Percentiles rank a stretch among this genome's conserved stretches.
Conservation (phyloP, 2,797 vertebrate species). For the Telmatherina bonti region DNA sequence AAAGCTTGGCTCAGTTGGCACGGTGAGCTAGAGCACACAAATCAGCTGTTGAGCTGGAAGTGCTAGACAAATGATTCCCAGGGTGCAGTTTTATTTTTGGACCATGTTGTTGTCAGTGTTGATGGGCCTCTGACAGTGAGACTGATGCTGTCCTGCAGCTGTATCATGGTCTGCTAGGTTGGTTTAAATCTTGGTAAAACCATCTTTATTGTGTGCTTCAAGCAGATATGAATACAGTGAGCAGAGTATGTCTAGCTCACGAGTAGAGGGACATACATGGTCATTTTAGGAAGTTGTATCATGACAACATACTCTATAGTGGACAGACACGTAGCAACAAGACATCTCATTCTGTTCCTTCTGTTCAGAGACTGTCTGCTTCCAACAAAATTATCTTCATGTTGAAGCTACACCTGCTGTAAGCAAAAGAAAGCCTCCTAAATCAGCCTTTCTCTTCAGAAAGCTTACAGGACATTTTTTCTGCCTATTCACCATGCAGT, state of each 20-base stretch:
- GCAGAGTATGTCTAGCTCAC: slow-evolving; percentile 7
- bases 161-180: slow-evolving; percentile 33
- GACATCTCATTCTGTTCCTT: slow-evolving; percentile 16
- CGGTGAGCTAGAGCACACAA: slow-evolving; percentile 50
- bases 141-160: slow-evolving; percentile 67
- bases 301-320: slow-evolving; percentile 15
- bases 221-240: slow-evolving; percentile 16
- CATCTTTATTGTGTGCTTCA: slow-evolving; percentile 28
- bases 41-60: slow-evolving; percentile 67
- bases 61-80: slow-evolving; percentile 71
- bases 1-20: slow-evolving; percentile 37
- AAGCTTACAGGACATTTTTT: slow-evolving; percentile 11
- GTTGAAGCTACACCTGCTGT: slow-evolving; percentile 25
- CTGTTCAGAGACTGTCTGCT: slow-evolving; percentile 17
- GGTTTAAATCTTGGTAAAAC: slow-evolving; percentile 37
- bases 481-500: slow-evolving; percentile 8
- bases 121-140: slow-evolving; percentile 72
- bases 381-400: slow-evolving; percentile 18
- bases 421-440: slow-evolving; percentile 4
- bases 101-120: slow-evolving; percentile 60
- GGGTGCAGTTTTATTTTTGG: slow-evolving; percentile 80
- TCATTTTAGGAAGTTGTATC: slow-evolving; percentile 16
- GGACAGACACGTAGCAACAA: slow-evolving; percentile 16
- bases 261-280: not conserved
- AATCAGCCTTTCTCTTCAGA: slow-evolving; percentile 26